These are phyloP conservation scores for Chloropsis hardwickii DNA, from an alignment of 2,113 vertebrate genomes.

Conservation along the genomic window DNA sequence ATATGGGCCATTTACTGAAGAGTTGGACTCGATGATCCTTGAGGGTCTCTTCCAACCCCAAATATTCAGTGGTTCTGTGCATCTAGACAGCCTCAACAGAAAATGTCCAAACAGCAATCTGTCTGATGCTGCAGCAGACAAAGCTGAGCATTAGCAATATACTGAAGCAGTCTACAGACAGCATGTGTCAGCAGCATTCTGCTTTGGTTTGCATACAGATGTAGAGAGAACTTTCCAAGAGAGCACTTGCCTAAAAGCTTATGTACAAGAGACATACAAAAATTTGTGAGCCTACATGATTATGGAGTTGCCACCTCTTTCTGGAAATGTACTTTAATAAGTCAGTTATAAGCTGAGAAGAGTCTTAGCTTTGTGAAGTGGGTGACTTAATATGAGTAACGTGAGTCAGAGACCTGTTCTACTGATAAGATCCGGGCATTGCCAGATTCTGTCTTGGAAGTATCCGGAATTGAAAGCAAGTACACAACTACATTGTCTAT, in stretches of 20 bases:
- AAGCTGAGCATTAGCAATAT: not conserved
- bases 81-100: not conserved
- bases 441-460: not conserved
- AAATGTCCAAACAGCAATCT: not conserved
- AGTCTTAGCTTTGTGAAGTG: not conserved
- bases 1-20: accelerated
- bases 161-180: not conserved
- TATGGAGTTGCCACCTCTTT: not conserved
- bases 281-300: not conserved
- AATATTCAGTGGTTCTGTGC: not conserved
- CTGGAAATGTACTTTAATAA: not conserved
- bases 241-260: not conserved
- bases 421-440: not conserved
- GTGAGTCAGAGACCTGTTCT: not conserved
- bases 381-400: not conserved
- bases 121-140: not conserved
- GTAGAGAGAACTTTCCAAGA: not conserved
- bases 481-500: not conserved
- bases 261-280: not conserved
- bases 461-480: not conserved
- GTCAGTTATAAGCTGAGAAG: not conserved
- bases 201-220: not conserved
- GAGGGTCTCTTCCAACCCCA: not conserved
- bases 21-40: not conserved
- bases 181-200: not conserved